phyloP scores from a whole-genome alignment of 2,888 invertebrate genomes.

The Sturmia bella region DNA sequence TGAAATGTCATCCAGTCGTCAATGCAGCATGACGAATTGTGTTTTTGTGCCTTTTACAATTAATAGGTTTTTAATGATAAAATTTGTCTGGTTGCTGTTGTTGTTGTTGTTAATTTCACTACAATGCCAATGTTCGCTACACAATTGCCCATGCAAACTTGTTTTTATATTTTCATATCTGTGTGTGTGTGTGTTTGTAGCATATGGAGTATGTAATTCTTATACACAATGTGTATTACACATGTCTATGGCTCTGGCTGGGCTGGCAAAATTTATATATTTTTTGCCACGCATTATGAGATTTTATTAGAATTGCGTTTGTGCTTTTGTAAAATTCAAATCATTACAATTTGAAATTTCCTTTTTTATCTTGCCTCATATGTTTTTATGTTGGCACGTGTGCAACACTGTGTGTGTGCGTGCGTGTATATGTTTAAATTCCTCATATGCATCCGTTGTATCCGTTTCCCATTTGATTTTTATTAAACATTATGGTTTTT shows the following conservation, averaged over 20 bases:
- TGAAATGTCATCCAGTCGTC: slow-evolving; percentile 68
- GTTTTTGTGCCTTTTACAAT: slow-evolving; percentile 59
- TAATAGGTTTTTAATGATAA: slow-evolving; percentile 72
- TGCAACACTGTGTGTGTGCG: slow-evolving; percentile 31
- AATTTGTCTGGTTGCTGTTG: slow-evolving; percentile 71
- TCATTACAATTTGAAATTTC: slow-evolving; percentile 63
- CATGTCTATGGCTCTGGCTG: too few relatives aligned
- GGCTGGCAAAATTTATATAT: slow-evolving; percentile 39
- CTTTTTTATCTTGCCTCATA: slow-evolving; percentile 54
- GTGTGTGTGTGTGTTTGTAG: background rate
- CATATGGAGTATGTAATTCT: background rate
- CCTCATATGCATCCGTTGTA: slow-evolving; percentile 39
- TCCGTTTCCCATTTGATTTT: slow-evolving; percentile 65
- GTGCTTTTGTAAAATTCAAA: slow-evolving; percentile 59
- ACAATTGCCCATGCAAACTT: background rate
- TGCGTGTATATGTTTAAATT: slow-evolving; percentile 53
- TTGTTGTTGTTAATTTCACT: slow-evolving; percentile 57
- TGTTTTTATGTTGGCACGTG: slow-evolving; percentile 66
- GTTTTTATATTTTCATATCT: background rate
- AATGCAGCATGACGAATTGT: slow-evolving; percentile 71
- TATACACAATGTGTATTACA: too few relatives aligned
- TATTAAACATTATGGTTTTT: slow-evolving; percentile 37
- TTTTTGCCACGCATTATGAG: slow-evolving; percentile 64
- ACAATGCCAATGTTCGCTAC: background rate
- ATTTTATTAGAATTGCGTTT: slow-evolving; percentile 61